Base-by-base conservation (phyloP, 2,888 invertebrate species). In the Drepanosiphum platanoidis region DNA sequence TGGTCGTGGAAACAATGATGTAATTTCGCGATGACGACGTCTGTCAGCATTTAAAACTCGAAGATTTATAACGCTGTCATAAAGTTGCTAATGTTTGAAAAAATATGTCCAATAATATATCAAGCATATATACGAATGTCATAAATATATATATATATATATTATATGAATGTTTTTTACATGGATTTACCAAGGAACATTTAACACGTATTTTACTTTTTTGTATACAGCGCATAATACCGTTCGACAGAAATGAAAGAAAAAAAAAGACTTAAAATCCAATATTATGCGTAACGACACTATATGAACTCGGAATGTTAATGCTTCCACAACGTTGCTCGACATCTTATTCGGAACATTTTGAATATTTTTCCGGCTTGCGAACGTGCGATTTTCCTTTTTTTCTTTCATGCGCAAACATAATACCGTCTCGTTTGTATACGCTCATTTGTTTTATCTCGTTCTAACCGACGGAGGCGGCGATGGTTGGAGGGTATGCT, bases 361-460 rank as follows among this genome's bases (percentile, higher is more conserved):
- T 70, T 70, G 52, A 70, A 68, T 70, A 27, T 80, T 52, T 80
- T 52, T 52, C 52, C 79, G 34, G 27, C 34, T 27, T 52, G 9
- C 8, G 13, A 34, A 13, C n/a, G 30, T 34, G 13, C 30, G 3
- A 18, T 72, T 39, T 72, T 8, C 27, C 9, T 71, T 32, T 32
- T 32, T 15, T 46, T n/a, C 22, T 11, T 22, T 9, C 70, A 36
- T n/a, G 9, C 9, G 27, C 27, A 80, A 70, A 58, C 81, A 58
- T 39, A 71, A 81, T 71, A 71, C 52, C 7, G 30, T 71, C 39
- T 30, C 81, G 61, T 71, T 61, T 80, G 80, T 72, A n/a, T 39
- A 32, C 39, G 36, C 64, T 74, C 83, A 83, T 84, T 75, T 84
- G 74, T 84, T 84, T 84, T 52, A 75, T 75, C 52, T 22, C 42